Percentiles rank a stretch among this genome's conserved stretches.
These are phyloP conservation scores for Turritopsis rubra DNA, from an alignment of 30 jellyfish, hydroid and myxozoan genomes.

Conservation along the genomic window DNA sequence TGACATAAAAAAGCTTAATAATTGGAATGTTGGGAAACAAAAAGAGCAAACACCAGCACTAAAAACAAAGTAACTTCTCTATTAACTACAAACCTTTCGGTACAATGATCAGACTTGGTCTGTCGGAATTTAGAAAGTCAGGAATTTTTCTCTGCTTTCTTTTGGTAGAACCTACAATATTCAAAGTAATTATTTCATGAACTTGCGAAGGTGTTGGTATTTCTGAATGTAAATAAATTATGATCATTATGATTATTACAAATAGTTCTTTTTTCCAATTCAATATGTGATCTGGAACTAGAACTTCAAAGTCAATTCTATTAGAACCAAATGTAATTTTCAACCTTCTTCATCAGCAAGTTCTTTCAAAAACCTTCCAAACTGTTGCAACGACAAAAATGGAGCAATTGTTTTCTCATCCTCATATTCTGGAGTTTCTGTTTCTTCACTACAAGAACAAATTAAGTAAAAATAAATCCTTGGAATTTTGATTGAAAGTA, in stretches of 20 bases:
- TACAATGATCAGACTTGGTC: slow-evolving; percentile 41
- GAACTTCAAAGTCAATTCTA: not conserved
- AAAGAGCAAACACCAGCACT: no score
- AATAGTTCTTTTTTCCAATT: not conserved
- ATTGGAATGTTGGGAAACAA: no score
- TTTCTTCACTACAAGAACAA: not conserved
- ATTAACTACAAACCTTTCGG: slow-evolving; percentile 34
- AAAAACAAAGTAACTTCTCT: not conserved
- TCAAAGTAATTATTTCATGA: not conserved
- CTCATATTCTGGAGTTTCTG: not conserved
- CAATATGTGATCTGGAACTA: not conserved
- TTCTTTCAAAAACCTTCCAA: not conserved
- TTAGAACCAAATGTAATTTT: not conserved
- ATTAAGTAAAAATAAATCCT: not conserved
- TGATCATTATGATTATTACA: not conserved
- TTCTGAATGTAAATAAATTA: not conserved
- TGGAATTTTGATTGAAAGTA: not conserved
- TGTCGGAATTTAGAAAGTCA: slow-evolving; percentile 15
- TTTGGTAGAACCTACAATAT: not conserved
- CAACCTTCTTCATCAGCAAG: not conserved
- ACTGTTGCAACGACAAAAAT: not conserved
- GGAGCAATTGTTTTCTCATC: slow-evolving; percentile 1
- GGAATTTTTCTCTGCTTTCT: slow-evolving; percentile 16
- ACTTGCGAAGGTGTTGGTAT: not conserved
- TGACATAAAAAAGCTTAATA: no score